These are phyloP conservation scores for Notolepis coatsorum DNA, from an alignment of 2,797 vertebrate genomes.

Conservation along the genomic window DNA sequence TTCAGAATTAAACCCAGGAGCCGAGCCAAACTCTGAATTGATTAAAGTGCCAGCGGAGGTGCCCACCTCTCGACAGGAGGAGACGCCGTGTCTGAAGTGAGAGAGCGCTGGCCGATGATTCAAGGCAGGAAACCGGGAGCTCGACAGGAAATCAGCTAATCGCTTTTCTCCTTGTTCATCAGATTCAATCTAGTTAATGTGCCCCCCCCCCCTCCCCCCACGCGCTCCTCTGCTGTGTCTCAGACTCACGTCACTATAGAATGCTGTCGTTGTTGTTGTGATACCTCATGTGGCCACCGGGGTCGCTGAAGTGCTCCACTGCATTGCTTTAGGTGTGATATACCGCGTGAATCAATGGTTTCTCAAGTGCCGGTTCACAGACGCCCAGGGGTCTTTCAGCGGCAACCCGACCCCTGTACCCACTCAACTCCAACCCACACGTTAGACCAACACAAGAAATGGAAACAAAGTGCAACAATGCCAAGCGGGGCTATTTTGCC, in stretches of 20 bases:
- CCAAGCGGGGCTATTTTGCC: too few relatives aligned
- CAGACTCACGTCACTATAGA: background rate
- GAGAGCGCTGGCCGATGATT: slow-evolving; percentile 30
- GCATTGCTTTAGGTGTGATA: too few relatives aligned
- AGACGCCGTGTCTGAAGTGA: slow-evolving; percentile 29
- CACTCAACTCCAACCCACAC: too few relatives aligned
- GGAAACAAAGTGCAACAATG: too few relatives aligned
- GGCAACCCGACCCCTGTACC: too few relatives aligned
- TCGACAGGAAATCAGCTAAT: slow-evolving; percentile 12
- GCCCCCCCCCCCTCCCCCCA: too few relatives aligned
- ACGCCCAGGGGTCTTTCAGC: too few relatives aligned
- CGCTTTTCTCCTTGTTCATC: background rate
- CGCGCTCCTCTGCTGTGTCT: background rate
- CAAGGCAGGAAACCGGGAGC: slow-evolving; percentile 10
- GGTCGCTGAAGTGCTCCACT: too few relatives aligned
- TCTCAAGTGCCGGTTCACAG: too few relatives aligned
- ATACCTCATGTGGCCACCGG: too few relatives aligned
- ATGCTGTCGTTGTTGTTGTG: background rate
- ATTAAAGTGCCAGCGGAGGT: slow-evolving; percentile 32
- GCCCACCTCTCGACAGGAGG: slow-evolving; percentile 21
- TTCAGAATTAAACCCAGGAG: slow-evolving; percentile 38
- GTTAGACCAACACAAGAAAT: too few relatives aligned
- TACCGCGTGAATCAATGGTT: too few relatives aligned
- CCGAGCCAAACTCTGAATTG: slow-evolving; percentile 19
- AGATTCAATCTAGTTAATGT: slow-evolving; percentile 5